Conservation (phyloP, 2,797 vertebrate species). For the Danionella dracula region DNA sequence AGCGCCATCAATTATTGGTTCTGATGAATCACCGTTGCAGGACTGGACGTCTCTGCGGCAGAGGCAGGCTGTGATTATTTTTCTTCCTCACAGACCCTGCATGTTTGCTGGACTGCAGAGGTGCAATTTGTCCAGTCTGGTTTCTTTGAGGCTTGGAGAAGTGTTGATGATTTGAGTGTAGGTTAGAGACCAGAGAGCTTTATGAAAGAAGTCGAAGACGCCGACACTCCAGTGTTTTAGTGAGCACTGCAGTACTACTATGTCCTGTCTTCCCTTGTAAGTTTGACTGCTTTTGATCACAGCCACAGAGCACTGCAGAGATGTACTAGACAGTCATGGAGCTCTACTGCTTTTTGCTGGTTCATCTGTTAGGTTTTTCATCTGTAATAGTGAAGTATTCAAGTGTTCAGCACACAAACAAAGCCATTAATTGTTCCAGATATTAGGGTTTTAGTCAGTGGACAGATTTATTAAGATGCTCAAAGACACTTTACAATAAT, state of each 20-base stretch:
- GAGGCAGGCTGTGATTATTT: not conserved
- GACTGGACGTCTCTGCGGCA: not conserved
- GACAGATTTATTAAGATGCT: too few relatives aligned
- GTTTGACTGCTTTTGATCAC: too few relatives aligned
- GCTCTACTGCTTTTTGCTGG: too few relatives aligned
- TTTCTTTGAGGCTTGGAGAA: not conserved
- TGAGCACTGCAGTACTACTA: not conserved
- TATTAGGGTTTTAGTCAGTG: too few relatives aligned
- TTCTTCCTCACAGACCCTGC: conserved; percentile 3
- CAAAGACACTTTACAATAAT: too few relatives aligned
- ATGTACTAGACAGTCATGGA: too few relatives aligned
- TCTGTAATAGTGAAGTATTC: too few relatives aligned
- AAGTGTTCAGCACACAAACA: too few relatives aligned
- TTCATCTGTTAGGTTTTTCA: too few relatives aligned
- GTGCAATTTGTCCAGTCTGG: conserved; percentile 4
- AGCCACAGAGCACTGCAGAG: too few relatives aligned
- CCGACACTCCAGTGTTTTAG: not conserved
- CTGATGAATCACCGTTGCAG: conserved; percentile 12
- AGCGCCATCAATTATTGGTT: not conserved
- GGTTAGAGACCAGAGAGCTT: not conserved
- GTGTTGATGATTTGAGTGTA: not conserved
- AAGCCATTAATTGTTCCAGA: too few relatives aligned
- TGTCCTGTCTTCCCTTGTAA: not conserved
- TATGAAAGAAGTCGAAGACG: not conserved
- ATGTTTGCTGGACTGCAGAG: not conserved